Percentiles rank a stretch among this genome's conserved stretches.
Evolutionary conservation across 2,113 vertebrate species (phyloP).

Genomic region (Urocynchramus pylzowi): DNA sequence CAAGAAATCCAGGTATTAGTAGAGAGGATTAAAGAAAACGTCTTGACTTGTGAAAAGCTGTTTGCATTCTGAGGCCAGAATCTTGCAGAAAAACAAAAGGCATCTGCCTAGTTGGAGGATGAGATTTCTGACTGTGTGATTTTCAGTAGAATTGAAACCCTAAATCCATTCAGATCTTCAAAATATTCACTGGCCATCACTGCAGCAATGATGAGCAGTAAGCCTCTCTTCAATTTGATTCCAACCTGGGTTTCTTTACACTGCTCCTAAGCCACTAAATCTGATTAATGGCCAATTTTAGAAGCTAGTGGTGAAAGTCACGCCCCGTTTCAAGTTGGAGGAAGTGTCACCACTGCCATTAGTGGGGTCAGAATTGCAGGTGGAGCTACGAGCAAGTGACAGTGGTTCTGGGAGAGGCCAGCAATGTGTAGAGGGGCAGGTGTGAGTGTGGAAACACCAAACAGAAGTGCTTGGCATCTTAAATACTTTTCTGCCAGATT

Average conservation of each 20-base stretch:
- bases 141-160: background rate
- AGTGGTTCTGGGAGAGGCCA: background rate
- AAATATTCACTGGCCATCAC: background rate
- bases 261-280: constrained; percentile 23
- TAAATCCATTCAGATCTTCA: background rate
- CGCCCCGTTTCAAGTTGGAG: background rate
- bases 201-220: background rate
- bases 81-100: background rate
- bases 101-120: background rate
- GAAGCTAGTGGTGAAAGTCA: constrained; percentile 21
- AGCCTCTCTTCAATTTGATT: background rate
- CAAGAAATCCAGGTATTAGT: constrained; percentile 56
- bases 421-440: background rate
- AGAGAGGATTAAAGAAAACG: constrained; percentile 30
- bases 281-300: constrained; percentile 47
- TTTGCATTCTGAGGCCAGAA: background rate
- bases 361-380: background rate
- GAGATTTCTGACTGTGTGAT: background rate
- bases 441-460: background rate
- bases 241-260: background rate
- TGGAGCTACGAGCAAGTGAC: fast-evolving
- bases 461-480: background rate
- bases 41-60: background rate
- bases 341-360: background rate
- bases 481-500: background rate